phyloP scores from a whole-genome alignment of 2,888 invertebrate species.

The Caenorhabditis macrosperma region DNA sequence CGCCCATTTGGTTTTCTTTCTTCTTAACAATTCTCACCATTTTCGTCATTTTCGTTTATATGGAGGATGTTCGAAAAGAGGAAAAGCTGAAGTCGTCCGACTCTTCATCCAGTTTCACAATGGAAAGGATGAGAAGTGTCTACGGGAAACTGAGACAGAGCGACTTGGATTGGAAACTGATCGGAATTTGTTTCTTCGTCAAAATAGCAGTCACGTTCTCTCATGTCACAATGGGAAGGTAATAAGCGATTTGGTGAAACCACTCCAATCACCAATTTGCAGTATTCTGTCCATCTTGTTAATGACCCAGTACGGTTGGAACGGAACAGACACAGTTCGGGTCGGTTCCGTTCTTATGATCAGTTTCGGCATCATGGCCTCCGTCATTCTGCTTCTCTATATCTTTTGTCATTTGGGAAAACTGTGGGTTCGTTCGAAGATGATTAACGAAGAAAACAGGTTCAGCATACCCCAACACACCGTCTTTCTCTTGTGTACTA shows the following conservation, averaged over 20 bases:
- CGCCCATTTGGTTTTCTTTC: conserved; percentile 39
- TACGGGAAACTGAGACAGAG: conserved; percentile 10
- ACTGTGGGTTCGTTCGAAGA: neutral
- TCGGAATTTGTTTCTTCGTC: conserved; percentile 28
- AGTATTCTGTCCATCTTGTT: conserved; percentile 39
- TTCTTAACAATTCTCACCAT: conserved; percentile 17
- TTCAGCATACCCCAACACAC: conserved; percentile 33
- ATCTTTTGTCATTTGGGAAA: conserved; percentile 43
- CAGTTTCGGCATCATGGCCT: conserved; percentile 32
- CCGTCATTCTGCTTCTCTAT: conserved; percentile 25
- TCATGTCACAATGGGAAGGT: conserved; percentile 32
- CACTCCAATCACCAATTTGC: neutral
- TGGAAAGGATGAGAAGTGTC: conserved; percentile 14
- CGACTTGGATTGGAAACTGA: conserved; percentile 32
- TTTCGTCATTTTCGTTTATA: conserved; percentile 23
- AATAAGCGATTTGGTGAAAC: neutral
- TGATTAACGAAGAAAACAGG: too few relatives aligned
- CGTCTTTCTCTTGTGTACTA: conserved; percentile 5
- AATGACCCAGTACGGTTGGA: conserved; percentile 45
- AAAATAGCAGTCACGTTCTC: conserved; percentile 34
- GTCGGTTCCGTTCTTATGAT: conserved; percentile 25
- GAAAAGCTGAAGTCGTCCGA: neutral
- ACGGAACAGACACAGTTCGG: conserved; percentile 45
- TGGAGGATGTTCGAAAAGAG: conserved; percentile 41
- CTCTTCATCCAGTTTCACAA: neutral